Conservation (phyloP, 2,797 vertebrate species). For the Sebastes ruberrimus region DNA sequence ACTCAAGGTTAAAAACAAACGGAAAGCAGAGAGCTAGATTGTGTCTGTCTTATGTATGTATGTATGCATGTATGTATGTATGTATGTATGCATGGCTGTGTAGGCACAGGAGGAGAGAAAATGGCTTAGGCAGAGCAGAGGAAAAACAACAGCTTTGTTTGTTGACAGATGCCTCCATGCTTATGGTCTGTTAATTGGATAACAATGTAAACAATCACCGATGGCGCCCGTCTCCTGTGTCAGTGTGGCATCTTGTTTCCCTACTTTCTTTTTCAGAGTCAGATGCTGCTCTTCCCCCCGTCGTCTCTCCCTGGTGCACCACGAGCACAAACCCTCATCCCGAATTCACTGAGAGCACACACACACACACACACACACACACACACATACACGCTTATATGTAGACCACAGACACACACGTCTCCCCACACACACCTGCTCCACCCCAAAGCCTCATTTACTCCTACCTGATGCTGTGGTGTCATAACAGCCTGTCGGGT, state of each 20-base stretch:
- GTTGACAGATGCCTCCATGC: slow-evolving; percentile 97
- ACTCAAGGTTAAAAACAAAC: slow-evolving; percentile 65
- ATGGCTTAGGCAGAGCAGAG: slow-evolving; percentile 87
- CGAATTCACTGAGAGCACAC: slow-evolving; percentile 27
- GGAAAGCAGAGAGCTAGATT: slow-evolving; percentile 58
- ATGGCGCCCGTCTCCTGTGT: slow-evolving; percentile 91
- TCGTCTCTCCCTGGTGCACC: slow-evolving; percentile 61
- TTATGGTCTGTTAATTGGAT: slow-evolving; percentile 99
- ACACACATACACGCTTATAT: slow-evolving; percentile 34
- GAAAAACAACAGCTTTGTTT: slow-evolving; percentile 99
- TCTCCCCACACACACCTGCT: slow-evolving; percentile 72
- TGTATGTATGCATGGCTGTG: slow-evolving; percentile 66
- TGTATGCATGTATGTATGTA: slow-evolving; percentile 46
- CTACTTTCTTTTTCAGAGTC: slow-evolving; percentile 79
- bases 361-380: slow-evolving; percentile 32
- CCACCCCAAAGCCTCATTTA: slow-evolving; percentile 82
- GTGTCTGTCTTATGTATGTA: slow-evolving; percentile 45
- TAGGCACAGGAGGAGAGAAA: slow-evolving; percentile 66
- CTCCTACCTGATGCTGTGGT: slow-evolving; percentile 83
- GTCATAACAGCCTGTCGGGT: slow-evolving; percentile 82
- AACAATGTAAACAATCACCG: slow-evolving; percentile 99
- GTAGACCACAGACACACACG: slow-evolving; percentile 18
- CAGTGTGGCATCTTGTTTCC: slow-evolving; percentile 88
- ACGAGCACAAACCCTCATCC: slow-evolving; percentile 51
- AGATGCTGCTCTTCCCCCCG: slow-evolving; percentile 71